Conservation (phyloP, 2,888 invertebrate species). For the Ectropis crepuscularia region DNA sequence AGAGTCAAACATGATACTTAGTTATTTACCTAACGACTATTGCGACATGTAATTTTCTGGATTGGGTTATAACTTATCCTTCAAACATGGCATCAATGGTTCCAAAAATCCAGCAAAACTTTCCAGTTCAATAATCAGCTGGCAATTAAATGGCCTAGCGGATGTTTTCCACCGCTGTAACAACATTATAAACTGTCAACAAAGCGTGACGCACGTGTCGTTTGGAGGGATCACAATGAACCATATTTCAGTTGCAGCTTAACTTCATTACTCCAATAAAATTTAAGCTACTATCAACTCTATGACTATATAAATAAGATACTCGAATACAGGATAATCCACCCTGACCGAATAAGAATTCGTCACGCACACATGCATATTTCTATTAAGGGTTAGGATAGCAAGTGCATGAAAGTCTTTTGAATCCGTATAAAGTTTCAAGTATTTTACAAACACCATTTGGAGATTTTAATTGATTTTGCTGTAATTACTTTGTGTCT, state of each 20-base stretch:
- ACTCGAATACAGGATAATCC: constrained; percentile 24
- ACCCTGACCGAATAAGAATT: constrained; percentile 50
- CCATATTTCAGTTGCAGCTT: constrained; percentile 43
- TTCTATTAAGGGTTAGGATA: constrained; percentile 61
- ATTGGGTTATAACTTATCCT: constrained; percentile 8
- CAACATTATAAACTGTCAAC: constrained; percentile 57
- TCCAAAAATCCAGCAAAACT: neutral
- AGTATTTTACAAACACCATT: constrained; percentile 48
- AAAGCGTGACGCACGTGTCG: constrained; percentile 64
- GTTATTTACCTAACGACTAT: no score
- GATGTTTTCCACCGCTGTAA: constrained; percentile 63
- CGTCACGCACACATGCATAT: constrained; percentile 71
- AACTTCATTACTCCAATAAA: constrained; percentile 32
- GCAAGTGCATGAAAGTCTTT: constrained; percentile 58
- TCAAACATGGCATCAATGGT: neutral
- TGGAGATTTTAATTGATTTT: neutral
- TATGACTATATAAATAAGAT: constrained; percentile 14
- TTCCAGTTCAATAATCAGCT: constrained; percentile 32
- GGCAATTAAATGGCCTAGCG: constrained; percentile 46
- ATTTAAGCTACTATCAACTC: constrained; percentile 20
- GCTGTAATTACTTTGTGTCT: neutral
- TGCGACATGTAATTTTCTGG: no score
- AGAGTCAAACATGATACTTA: no score
- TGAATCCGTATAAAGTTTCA: constrained; percentile 56
- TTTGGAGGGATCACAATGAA: constrained; percentile 44